Conservation (phyloP, 64 coral and sea anemone genomes). For the Cladopsammia gracilis region DNA sequence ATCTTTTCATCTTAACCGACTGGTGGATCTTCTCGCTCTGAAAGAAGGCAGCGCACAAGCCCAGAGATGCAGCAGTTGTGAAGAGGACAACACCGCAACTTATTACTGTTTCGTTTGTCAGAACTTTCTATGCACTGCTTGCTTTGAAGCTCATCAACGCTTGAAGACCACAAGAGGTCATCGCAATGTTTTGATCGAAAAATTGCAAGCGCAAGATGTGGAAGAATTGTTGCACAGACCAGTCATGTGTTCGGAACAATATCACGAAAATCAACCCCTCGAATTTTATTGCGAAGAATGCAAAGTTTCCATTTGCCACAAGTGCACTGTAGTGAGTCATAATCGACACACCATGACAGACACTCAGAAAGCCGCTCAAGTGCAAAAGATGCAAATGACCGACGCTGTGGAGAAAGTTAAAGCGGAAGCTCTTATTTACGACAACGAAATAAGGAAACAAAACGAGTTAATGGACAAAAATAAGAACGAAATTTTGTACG, state of each 20-base stretch:
- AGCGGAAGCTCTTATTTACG: neutral
- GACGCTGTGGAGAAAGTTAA: neutral
- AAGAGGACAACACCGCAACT: too few relatives aligned
- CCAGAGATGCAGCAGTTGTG: too few relatives aligned
- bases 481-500: too few relatives aligned
- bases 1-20: too few relatives aligned
- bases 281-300: slow-evolving; percentile 35
- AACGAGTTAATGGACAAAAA: too few relatives aligned
- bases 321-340: neutral
- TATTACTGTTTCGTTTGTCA: too few relatives aligned
- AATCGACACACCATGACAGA: neutral
- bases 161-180: too few relatives aligned
- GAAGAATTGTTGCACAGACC: slow-evolving; percentile 1
- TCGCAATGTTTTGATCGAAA: neutral
- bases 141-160: too few relatives aligned
- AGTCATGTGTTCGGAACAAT: neutral
- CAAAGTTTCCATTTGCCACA: slow-evolving; percentile 12
- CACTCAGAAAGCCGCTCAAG: slow-evolving; percentile 13
- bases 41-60: too few relatives aligned
- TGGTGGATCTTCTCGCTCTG: too few relatives aligned
- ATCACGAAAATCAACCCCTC: slow-evolving; percentile 17
- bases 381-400: neutral
- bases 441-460: neutral
- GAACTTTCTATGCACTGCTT: too few relatives aligned
- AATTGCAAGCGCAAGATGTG: slow-evolving; percentile 30